Conservation (phyloP, 1,140 invertebrate species). For the Triops cancriformis region DNA sequence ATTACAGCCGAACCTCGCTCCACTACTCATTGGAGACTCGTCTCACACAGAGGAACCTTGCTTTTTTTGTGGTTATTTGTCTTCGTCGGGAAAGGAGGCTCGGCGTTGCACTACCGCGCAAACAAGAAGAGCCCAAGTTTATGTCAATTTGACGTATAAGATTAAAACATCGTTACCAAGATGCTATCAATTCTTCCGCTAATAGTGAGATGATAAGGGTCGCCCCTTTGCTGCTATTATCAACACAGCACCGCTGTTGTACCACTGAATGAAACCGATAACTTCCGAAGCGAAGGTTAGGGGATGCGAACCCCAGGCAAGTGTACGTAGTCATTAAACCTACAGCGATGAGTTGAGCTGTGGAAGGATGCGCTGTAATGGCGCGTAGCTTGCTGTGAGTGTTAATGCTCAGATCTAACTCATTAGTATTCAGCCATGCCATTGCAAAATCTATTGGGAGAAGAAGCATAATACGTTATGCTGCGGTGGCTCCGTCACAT, state of each 20-base stretch:
- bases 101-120: background rate
- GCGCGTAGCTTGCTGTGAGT: background rate
- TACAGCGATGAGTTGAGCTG: background rate
- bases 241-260: too few relatives aligned
- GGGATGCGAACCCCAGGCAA: background rate
- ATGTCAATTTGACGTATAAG: too few relatives aligned
- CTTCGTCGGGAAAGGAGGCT: background rate
- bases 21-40: background rate
- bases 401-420: background rate
- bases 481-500: background rate
- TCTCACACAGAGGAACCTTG: background rate
- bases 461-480: background rate
- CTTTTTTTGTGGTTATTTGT: background rate
- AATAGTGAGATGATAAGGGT: too few relatives aligned
- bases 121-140: background rate
- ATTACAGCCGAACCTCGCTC: background rate
- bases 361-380: background rate
- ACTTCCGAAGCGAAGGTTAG: background rate
- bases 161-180: too few relatives aligned
- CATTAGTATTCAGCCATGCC: background rate
- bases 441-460: background rate
- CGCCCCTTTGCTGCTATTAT: too few relatives aligned
- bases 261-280: too few relatives aligned
- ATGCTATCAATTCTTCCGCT: too few relatives aligned
- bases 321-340: background rate